Evolutionary conservation across 92 coral and sea anemone genomes (phyloP), one percentile per base, ranked within the genome.

Genomic region (Epizoanthus ramosus): DNA sequence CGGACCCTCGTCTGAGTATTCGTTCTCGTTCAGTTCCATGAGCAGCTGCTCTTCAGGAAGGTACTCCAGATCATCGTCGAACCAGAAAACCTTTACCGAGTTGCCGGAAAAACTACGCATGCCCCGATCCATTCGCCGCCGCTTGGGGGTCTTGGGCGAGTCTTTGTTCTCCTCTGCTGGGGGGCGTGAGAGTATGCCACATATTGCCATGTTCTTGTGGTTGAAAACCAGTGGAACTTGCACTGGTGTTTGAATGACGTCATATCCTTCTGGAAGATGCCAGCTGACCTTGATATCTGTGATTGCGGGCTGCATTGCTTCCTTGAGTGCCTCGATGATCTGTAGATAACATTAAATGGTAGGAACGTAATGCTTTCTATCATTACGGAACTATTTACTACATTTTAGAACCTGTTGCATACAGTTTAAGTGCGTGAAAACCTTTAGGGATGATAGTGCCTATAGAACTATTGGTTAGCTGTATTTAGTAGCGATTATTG

Each of bases 81-180:
- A 96, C 99, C 99, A 96, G 74, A 96, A 96, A 59, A 94, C 99
- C 84, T 96, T 96, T 24, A 96, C 97, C 0, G 96, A 92, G 53
- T 87, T 89, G 84, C 88, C 89, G 0, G 94, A 88, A 28, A 89
- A 88, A 6, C 93, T 90, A 7, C 96, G 85, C 95, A 88, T 91
- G 68, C 91, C 88, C 85, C 89, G 83, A 64, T 93, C 94, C 89
- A 89, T 91, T 61, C 87, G 93, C 54, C 91, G 79, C 61, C 74
- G 81, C 15, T 28, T 71, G 35, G 94, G 94, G 41, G 92, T 87
- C 57, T 83, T 74, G 3, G 94, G 98, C 2, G 97, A 90, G 35
- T 92, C 98, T 79, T 88, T 89, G 54, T 37, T 58, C 21, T 88
- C 90, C 15, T 88, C 91, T 50, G 85, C 80, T 0, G 93, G 80